Evolutionary conservation across 2,113 vertebrate genomes (phyloP).

Genomic region (Ceuthmochares aereus): DNA sequence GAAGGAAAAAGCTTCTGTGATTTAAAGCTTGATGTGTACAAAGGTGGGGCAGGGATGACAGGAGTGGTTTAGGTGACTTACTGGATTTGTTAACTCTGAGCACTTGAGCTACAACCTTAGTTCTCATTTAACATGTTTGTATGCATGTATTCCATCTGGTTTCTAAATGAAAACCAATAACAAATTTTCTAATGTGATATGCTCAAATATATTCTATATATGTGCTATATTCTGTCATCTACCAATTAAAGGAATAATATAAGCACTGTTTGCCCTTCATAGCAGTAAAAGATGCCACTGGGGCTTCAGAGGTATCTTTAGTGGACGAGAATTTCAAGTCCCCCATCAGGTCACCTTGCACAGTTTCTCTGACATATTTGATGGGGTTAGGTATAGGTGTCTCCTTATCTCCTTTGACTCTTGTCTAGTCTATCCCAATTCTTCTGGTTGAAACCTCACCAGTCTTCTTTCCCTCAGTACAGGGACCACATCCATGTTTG

Average conservation of each 20-base stretch:
- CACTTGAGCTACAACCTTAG: neutral
- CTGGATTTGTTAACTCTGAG: neutral
- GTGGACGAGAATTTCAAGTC: neutral
- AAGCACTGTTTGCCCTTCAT: neutral
- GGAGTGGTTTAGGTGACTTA: neutral
- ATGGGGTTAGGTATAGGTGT: neutral
- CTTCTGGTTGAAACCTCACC: neutral
- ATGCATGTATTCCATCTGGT: neutral
- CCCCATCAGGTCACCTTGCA: neutral
- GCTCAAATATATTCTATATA: too few species aligned
- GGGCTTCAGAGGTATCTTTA: neutral
- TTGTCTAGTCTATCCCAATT: neutral
- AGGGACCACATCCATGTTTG: neutral
- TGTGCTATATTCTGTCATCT: neutral
- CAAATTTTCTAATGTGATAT: neutral
- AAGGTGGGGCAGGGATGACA: neutral
- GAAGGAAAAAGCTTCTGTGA: neutral
- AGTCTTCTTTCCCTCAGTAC: neutral
- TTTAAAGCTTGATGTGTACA: neutral
- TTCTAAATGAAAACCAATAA: neutral
- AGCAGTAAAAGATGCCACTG: neutral
- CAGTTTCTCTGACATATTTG: neutral
- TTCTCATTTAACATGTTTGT: neutral
- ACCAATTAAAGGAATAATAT: neutral
- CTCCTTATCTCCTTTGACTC: neutral